phyloP scores from a whole-genome alignment of 2,888 invertebrate species.

The Lottia gigantea region DNA sequence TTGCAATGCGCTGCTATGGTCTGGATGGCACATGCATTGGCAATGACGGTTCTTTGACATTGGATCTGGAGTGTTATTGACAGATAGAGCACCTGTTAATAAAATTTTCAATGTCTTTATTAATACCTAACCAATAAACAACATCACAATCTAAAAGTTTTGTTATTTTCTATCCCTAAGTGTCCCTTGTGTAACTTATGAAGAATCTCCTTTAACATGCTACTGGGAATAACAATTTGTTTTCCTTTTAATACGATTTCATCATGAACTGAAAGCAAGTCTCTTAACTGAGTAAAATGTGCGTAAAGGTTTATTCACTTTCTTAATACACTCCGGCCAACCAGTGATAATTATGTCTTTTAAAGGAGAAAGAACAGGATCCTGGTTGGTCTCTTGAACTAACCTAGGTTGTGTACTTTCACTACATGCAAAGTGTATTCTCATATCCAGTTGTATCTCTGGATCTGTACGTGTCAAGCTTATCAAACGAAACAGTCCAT shows the following conservation, averaged over 20 bases:
- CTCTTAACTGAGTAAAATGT: background rate
- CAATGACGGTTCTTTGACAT: background rate
- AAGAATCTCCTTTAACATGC: background rate
- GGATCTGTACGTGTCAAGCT: background rate
- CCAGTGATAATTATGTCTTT: background rate
- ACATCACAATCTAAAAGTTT: background rate
- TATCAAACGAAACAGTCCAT: background rate
- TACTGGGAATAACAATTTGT: background rate
- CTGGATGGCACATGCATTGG: background rate
- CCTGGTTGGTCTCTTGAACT: background rate
- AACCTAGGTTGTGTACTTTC: background rate
- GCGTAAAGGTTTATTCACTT: background rate
- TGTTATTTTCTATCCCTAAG: background rate
- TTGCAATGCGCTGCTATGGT: background rate
- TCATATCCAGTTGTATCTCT: background rate
- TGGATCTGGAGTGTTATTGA: background rate
- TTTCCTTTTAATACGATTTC: background rate
- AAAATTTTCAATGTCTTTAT: conserved; percentile 2
- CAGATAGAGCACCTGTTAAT: background rate
- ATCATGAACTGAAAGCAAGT: background rate
- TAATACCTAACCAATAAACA: conserved; percentile 7
- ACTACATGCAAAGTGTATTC: background rate
- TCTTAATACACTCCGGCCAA: background rate
- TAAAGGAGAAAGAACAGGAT: background rate
- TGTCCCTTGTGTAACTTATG: background rate